Base-by-base conservation (phyloP, 2,888 invertebrate genomes). In the Drosophila affinis region DNA sequence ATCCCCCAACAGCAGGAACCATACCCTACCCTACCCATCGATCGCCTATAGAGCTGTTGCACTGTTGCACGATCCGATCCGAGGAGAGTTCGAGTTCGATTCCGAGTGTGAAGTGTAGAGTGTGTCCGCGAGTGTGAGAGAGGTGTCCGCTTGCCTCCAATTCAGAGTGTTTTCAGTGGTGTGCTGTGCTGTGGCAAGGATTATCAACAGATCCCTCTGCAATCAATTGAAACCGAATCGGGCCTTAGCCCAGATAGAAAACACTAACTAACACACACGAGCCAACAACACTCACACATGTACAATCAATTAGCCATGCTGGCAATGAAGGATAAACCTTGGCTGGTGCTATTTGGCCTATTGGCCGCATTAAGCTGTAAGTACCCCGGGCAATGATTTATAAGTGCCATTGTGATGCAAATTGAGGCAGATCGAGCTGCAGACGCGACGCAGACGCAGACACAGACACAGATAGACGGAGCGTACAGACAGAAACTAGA, bases 341-440 rank as follows among this genome's bases (percentile, higher is more conserved):
- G 73, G 75, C 77, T 79, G 75, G 68, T 75, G 65, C 68, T 78
- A 75, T 69, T 88, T 76, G 89, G 88, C 85, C 82, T 86, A 78
- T 81, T 89, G 81, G 78, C 87, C 77, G 86, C 82, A 76, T 80
- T 89, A 65, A 83, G 88, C 74, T 86, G 89, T 89, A 89, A 89
- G 89, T 89, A 89, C 77, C 74, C 60, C 49, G 79, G 78, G 72
- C 78, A 44, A 55, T 81, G 74, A 83, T 85, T 85, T 85, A 79
- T 79, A 79, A 72, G 60, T 65, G 24, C 67, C 71, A 82, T 83
- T 87, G 74, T 87, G 71, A 83, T 83, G 88, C 88, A 87, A 83
- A 83, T 85, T 67, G 56, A 44, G 48, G 14, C 39, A 49, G 73
- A 21, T 46, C 56, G 60, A 49, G 55, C 60, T 52, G 67, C 57